Percentiles rank a stretch among this genome's conserved stretches.
phyloP scores from a whole-genome alignment of 2,888 invertebrate species.

The Lymantria monacha region DNA sequence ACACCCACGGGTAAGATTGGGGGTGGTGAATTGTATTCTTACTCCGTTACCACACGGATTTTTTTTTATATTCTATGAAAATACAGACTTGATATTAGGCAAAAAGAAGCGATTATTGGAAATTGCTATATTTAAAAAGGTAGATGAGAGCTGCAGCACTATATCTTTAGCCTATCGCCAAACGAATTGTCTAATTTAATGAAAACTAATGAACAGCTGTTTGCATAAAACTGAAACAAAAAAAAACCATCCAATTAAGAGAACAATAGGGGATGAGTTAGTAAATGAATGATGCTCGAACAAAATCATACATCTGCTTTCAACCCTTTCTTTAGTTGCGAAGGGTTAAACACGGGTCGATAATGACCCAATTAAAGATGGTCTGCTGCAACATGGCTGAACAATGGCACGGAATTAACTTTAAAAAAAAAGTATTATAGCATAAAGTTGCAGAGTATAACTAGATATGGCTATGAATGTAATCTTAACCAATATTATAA shows the following conservation, averaged over 20 bases:
- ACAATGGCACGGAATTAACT: conserved; percentile 43
- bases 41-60: too few species aligned
- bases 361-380: conserved; percentile 66
- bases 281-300: conserved; percentile 47
- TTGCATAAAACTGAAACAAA: conserved; percentile 44
- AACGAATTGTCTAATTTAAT: conserved; percentile 13
- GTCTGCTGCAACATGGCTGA: conserved; percentile 34
- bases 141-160: too few species aligned
- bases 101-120: too few species aligned
- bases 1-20: too few species aligned
- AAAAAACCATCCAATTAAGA: conserved; percentile 51
- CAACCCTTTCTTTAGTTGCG: conserved; percentile 57
- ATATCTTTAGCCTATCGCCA: too few species aligned
- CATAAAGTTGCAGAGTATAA: neutral
- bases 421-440: neutral
- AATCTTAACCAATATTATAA: too few species aligned
- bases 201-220: conserved; percentile 52
- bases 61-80: too few species aligned
- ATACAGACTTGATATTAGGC: too few species aligned
- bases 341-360: conserved; percentile 27
- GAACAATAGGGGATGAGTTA: conserved; percentile 39
- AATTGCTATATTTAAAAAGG: too few species aligned
- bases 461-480: neutral
- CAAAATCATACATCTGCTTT: conserved; percentile 73
- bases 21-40: too few species aligned